Conservation (phyloP, 2,797 vertebrate genomes). For the Gymnodraco acuticeps region DNA sequence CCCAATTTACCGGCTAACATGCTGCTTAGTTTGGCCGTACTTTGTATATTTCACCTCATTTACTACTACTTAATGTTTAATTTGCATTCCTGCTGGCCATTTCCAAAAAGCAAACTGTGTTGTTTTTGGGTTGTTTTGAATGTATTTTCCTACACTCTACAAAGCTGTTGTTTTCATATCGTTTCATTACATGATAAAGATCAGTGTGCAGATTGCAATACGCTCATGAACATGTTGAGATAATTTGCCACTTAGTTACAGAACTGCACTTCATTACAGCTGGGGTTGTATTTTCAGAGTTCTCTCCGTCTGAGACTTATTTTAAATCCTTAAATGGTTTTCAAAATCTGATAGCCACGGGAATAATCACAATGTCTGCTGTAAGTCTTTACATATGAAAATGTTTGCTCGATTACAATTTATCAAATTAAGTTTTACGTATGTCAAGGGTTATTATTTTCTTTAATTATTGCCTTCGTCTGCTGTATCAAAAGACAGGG, state of each 20-base stretch:
- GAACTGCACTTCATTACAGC: conserved; percentile 1
- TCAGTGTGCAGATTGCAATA: not conserved
- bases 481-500: too few relatives aligned
- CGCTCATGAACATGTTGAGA: not conserved
- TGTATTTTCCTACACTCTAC: conserved; percentile 15
- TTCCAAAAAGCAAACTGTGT: conserved; percentile 11
- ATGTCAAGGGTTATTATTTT: too few relatives aligned
- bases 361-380: not conserved
- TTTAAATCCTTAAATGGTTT: not conserved
- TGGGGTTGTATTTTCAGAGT: not conserved
- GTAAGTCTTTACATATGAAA: not conserved
- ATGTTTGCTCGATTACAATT: not conserved
- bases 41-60: conserved; percentile 41
- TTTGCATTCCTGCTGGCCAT: conserved; percentile 46
- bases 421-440: not conserved
- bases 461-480: not conserved
- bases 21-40: conserved; percentile 47
- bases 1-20: conserved; percentile 15
- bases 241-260: conserved; percentile 8
- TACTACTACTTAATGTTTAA: conserved; percentile 45
- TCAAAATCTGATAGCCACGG: not conserved
- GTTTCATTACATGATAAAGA: conserved; percentile 15
- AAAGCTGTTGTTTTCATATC: conserved; percentile 18
- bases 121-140: conserved; percentile 11
- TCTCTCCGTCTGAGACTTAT: not conserved